Evolutionary conservation across 2,888 invertebrate genomes (phyloP), one percentile per base, ranked within the genome.

Genomic region (Drosophila meridionalis): DNA sequence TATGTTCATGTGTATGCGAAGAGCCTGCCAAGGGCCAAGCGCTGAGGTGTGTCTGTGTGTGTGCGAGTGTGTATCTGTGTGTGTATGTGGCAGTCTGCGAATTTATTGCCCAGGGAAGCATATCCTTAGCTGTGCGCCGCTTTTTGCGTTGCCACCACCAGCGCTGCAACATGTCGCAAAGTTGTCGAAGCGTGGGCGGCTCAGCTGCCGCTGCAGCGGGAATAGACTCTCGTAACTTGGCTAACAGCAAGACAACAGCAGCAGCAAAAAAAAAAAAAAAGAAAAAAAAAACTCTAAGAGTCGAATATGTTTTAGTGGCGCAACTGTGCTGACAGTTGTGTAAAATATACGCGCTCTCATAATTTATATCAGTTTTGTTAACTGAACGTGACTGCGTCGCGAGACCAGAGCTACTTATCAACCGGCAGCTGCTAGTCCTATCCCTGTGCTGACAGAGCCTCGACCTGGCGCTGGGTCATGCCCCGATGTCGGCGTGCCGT

Each of bases 101-200:
- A 87, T 87, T 90, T 90, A 87, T 89, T 89, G 78, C 90, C 90
- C 72, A 85, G 90, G 87, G 89, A 89, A 85, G 89, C 90, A 87
- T 87, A 87, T 89, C 83, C 87, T 83, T 81, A 73, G 75, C 90
- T 67, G 60, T 42, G 70, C 67, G 86, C 64, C 70, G 59, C 68
- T 64, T 64, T 69, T 79, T 76, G 55, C 63, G 50, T 43, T 59
- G 47, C 43, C 58, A n/a, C 30, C 40, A 32, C 58, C 68, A 67
- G 64, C 66, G 61, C 80, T 88, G 88, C 90, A 86, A 90, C 90
- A 90, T 80, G 90, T 87, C 88, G 82, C 88, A 90, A 86, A 87
- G 76, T 85, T 90, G 82, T 87, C 88, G 87, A 86, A 90, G 84
- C 84, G 78, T 71, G 59, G 80, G 80, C 82, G 69, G 64, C 79